phyloP scores from a whole-genome alignment of 2,113 vertebrate species.

The Lophura nycthemera region DNA sequence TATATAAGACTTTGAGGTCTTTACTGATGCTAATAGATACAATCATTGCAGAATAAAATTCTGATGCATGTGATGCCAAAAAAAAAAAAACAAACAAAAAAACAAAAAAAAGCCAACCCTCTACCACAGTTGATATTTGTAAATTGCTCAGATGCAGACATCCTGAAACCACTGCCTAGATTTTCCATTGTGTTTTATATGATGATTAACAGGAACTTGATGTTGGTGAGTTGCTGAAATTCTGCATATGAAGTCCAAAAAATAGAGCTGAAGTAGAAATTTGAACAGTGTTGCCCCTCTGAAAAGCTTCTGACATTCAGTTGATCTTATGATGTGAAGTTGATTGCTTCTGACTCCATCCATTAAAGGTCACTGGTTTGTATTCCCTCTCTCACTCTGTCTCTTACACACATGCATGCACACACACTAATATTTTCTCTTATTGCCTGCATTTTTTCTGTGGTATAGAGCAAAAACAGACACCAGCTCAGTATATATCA shows the following conservation, averaged over 20 bases:
- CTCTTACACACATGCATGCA: constrained; percentile 23
- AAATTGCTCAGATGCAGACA: neutral
- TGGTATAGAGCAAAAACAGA: constrained; percentile 23
- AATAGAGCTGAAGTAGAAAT: neutral
- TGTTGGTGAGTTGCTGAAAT: neutral
- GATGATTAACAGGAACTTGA: neutral
- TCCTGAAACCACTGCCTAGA: neutral
- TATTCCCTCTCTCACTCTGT: neutral
- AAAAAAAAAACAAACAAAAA: no score
- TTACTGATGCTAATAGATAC: neutral
- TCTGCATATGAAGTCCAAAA: neutral
- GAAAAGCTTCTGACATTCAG: constrained; percentile 36
- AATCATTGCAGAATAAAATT: neutral
- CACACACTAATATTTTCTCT: constrained; percentile 53
- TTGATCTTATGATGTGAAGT: constrained; percentile 23
- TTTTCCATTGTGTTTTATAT: neutral
- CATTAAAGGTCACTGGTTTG: constrained; percentile 55
- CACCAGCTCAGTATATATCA: constrained; percentile 54
- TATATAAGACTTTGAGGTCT: neutral
- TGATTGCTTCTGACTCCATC: constrained; percentile 48
- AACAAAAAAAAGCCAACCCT: neutral
- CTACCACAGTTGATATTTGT: neutral
- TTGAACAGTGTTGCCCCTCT: neutral
- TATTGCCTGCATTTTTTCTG: constrained; percentile 61
- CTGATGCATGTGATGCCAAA: neutral